phyloP scores from a whole-genome alignment of 2,797 vertebrate genomes.

The Periophthalmus magnuspinnatus region DNA sequence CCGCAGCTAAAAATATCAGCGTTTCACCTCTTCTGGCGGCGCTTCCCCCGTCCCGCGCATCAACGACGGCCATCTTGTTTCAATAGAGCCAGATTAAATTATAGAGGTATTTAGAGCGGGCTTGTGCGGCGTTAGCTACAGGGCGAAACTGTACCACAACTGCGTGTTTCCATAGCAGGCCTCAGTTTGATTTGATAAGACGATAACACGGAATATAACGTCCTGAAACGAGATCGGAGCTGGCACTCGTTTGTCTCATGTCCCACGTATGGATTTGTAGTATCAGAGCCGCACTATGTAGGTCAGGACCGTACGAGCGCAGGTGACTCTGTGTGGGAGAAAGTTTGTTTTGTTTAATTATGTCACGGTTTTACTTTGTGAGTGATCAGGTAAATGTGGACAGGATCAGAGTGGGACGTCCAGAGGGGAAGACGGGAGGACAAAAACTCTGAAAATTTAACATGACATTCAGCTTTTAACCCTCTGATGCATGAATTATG shows the following conservation, averaged over 20 bases:
- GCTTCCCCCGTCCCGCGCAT: no score
- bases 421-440: no score
- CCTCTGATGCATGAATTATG: no score
- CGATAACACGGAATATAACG: slow-evolving; percentile 5
- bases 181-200: background rate
- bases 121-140: slow-evolving; percentile 25
- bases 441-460: no score
- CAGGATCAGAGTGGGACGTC: no score
- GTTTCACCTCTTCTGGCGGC: no score
- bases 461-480: no score
- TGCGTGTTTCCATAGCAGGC: background rate
- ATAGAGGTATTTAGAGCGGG: slow-evolving; percentile 29
- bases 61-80: slow-evolving; percentile 37
- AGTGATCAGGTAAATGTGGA: no score
- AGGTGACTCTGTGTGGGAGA: no score
- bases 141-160: slow-evolving; percentile 22
- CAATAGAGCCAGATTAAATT: slow-evolving; percentile 44
- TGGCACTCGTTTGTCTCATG: background rate
- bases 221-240: background rate
- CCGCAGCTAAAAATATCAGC: background rate
- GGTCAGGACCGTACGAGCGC: no score
- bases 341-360: no score
- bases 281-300: background rate
- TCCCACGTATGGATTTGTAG: background rate
- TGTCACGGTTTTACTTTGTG: no score